Evolutionary conservation across 2,113 vertebrate species (phyloP), one percentile per base, ranked within the genome.

Genomic region (Pelecanus crispus): DNA sequence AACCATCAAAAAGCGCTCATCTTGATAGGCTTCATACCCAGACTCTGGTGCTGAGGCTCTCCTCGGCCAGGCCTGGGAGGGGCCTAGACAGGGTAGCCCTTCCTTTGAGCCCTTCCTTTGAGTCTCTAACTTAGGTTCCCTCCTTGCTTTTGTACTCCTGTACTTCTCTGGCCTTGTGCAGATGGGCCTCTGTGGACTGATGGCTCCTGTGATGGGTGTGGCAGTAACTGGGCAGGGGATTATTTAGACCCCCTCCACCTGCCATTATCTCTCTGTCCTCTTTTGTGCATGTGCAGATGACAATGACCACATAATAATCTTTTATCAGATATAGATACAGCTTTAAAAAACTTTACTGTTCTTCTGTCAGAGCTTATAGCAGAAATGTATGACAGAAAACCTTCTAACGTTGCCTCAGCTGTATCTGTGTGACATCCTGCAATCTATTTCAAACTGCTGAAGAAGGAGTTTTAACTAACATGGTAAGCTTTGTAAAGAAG

Each of bases 81-180:
- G 17, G 4, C 16, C 21, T 42, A 7, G 11, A 32, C 6, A 85
- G 13, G 12, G 0, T 3, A 49, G 6, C 16, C 3, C 21, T 19
- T 55, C 16, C 17, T 62, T n/a, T 25, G 12, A 38, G 17, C 16
- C 3, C 21, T 19, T 55, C 16, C 17, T 62, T n/a, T 25, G 12
- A 38, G 17, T 18, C 13, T 53, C 72, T 58, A 58, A 25, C 12
- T 61, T 40, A 9, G 5, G 7, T 26, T 61, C 1, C 20, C 5
- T 61, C 21, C 24, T 44, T 67, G 9, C 13, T 83, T 79, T 80
- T n/a, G 18, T 29, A 7, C 6, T 53, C 7, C 7, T 66, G 31
- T 5, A 10, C 26, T 62, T 70, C 47, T 81, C 61, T 56, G 18
- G 7, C 34, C 15, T 42, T 61, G 26, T 29, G 61, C 26, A 62